These are phyloP conservation scores for Poeciliopsis turrubarensis DNA, from an alignment of 2,113 vertebrate genomes.

Conservation along the genomic window DNA sequence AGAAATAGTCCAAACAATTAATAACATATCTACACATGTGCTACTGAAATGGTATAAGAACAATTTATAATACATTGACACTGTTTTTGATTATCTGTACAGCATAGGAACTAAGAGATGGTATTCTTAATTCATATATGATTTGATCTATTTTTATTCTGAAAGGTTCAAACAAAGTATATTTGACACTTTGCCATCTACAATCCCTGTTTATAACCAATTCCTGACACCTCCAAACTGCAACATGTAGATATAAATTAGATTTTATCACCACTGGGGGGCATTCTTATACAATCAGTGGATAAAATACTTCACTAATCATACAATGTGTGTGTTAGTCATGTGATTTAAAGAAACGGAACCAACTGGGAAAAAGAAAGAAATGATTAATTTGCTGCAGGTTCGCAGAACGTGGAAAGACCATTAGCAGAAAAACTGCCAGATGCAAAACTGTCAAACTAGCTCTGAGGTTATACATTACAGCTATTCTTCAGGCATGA, in stretches of 20 bases:
- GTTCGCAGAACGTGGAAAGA: slow-evolving; percentile 15
- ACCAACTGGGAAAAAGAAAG: neutral
- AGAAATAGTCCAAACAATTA: slow-evolving; percentile 4
- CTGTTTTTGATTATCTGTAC: neutral
- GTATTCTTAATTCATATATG: neutral
- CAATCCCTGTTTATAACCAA: neutral
- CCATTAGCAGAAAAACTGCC: slow-evolving; percentile 9
- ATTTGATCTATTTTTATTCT: neutral
- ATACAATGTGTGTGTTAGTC: neutral
- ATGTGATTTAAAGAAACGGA: slow-evolving; percentile 3
- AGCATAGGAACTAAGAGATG: neutral
- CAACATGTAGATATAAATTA: neutral
- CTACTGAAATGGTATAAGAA: neutral
- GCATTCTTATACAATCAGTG: neutral
- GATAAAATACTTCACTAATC: slow-evolving; percentile 1
- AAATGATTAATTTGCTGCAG: neutral
- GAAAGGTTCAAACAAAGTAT: neutral
- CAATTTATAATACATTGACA: neutral
- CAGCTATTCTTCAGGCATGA: slow-evolving; percentile 11
- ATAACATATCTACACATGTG: neutral
- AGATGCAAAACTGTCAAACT: slow-evolving; percentile 8
- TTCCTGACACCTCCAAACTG: neutral
- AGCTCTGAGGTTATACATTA: slow-evolving; percentile 4
- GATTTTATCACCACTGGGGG: slow-evolving; percentile 1
- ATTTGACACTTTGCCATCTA: neutral